Evolutionary conservation across 2,113 vertebrate species (phyloP).

Genomic region (Enhydra lutris): DNA sequence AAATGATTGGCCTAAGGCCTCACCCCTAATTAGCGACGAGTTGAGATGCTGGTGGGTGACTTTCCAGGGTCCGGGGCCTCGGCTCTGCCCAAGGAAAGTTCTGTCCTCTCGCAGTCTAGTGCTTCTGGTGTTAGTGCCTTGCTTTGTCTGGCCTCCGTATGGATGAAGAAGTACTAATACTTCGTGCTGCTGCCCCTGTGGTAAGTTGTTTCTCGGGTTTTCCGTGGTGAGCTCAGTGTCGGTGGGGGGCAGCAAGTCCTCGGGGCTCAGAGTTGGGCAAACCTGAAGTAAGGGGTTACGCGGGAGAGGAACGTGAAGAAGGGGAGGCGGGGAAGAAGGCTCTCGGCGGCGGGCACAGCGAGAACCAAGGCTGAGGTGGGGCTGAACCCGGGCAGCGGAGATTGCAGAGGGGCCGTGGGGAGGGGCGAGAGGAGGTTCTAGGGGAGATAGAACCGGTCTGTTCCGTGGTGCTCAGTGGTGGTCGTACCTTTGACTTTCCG

Average conservation of each 20-base stretch:
- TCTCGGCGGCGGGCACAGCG: background rate
- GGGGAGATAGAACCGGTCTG: rapidly evolving
- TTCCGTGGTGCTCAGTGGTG: background rate
- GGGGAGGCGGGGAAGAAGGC: background rate
- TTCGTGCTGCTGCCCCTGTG: background rate
- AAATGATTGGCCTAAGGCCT: background rate
- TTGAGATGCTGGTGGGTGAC: background rate
- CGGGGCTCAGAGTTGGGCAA: background rate
- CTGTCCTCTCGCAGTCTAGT: background rate
- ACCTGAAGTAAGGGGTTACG: background rate
- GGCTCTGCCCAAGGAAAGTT: background rate
- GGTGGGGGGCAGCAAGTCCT: background rate
- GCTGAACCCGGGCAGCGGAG: background rate
- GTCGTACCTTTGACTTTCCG: background rate
- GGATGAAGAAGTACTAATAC: background rate
- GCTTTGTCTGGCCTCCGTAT: too few species aligned
- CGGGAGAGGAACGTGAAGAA: background rate
- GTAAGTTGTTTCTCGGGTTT: background rate
- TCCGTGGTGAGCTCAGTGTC: background rate
- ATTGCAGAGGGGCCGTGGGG: rapidly evolving
- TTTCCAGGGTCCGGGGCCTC: background rate
- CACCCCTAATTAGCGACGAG: background rate
- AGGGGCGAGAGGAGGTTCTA: too few species aligned
- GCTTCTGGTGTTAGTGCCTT: background rate
- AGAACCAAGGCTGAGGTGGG: too few species aligned